phyloP scores from a whole-genome alignment of 2,797 vertebrate species.

The Sphenopsis melanotis region DNA sequence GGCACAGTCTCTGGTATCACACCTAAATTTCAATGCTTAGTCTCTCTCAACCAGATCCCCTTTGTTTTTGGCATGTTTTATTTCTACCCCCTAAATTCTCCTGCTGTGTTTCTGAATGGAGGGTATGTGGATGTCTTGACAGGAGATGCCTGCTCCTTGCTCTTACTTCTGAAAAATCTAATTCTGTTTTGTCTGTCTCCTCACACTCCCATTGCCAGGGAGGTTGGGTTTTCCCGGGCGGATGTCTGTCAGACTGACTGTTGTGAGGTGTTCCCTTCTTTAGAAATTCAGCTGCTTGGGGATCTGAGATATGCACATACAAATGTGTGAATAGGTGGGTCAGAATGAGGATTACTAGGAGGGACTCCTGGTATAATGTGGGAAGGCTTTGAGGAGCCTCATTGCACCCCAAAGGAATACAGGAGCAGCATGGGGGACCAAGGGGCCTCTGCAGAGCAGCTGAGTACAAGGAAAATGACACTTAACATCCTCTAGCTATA shows the following conservation, averaged over 20 bases:
- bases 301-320: not conserved
- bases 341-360: not conserved
- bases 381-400: not conserved
- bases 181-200: not conserved
- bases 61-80: not conserved
- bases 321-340: not conserved
- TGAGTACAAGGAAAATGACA: not conserved
- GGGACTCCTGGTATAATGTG: not conserved
- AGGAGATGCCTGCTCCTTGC: not conserved
- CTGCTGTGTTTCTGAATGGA: not conserved
- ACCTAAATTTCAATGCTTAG: not conserved
- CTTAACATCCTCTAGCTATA: not conserved
- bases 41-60: not conserved
- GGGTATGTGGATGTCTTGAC: rapidly evolving
- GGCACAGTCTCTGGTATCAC: not conserved
- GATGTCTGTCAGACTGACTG: not conserved
- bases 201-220: not conserved
- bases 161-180: not conserved
- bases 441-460: not conserved
- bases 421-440: rapidly evolving
- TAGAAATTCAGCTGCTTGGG: not conserved
- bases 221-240: not conserved
- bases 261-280: not conserved
- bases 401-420: not conserved
- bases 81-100: not conserved